Conservation (phyloP, 1,140 invertebrate species). For the Platyura marginata region DNA sequence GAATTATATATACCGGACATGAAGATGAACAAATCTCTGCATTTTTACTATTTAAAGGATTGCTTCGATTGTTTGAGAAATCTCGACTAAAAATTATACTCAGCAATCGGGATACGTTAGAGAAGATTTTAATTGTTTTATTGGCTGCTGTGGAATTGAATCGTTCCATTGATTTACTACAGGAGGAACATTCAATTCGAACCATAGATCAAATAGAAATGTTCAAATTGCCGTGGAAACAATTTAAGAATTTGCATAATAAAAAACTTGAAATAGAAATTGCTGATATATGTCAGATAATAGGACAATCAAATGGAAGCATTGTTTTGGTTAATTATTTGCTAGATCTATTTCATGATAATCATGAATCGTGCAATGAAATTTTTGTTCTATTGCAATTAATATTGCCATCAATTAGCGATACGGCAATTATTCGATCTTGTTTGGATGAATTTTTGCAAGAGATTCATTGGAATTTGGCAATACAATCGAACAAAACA, state of each 20-base stretch:
- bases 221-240: slow-evolving; percentile 10
- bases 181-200: slow-evolving; percentile 15
- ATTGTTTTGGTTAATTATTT: slow-evolving; percentile 13
- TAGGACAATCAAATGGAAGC: slow-evolving; percentile 10
- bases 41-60: slow-evolving; percentile 19
- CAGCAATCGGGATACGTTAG: background rate
- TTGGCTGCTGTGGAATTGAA: slow-evolving; percentile 12
- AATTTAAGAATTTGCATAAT: slow-evolving; percentile 14
- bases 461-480: slow-evolving; percentile 15
- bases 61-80: slow-evolving; percentile 8
- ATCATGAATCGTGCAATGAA: slow-evolving; percentile 14
- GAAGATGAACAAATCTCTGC: slow-evolving; percentile 17
- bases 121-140: slow-evolving; percentile 14
- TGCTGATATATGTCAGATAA: slow-evolving; percentile 11
- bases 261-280: slow-evolving; percentile 9
- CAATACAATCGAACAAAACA: slow-evolving; percentile 12
- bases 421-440: slow-evolving; percentile 6
- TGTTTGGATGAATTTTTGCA: slow-evolving; percentile 1
- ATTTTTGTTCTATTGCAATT: slow-evolving; percentile 5
- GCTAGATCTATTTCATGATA: slow-evolving; percentile 11
- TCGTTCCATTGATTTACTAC: slow-evolving; percentile 10
- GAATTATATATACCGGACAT: slow-evolving; percentile 15
- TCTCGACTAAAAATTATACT: background rate
- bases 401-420: slow-evolving; percentile 9
- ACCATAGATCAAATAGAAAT: slow-evolving; percentile 7